Evolutionary conservation across 2,797 vertebrate species (phyloP).

Genomic region (Rachycentron canadum): DNA sequence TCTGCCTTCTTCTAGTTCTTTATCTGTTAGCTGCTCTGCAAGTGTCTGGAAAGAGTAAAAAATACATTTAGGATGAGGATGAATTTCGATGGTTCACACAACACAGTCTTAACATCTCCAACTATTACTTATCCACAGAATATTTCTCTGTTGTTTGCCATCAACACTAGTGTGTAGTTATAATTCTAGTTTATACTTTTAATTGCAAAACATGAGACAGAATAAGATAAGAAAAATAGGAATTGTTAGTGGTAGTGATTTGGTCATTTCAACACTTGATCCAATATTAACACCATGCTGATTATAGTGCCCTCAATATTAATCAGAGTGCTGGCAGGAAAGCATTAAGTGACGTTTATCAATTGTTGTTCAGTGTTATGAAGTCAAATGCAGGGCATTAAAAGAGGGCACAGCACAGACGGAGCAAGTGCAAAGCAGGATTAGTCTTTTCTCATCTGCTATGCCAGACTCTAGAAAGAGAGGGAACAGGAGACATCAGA

Average conservation of each 20-base stretch:
- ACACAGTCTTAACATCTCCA: background rate
- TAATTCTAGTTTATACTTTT: background rate
- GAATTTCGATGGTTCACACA: background rate
- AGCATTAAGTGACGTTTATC: conserved; percentile 15
- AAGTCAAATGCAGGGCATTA: conserved; percentile 30
- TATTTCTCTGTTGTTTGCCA: conserved; percentile 3
- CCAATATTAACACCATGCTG: conserved; percentile 3
- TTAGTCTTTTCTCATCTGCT: conserved; percentile 61
- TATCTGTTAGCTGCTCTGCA: conserved; percentile 89
- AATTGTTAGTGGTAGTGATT: background rate
- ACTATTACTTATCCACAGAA: background rate
- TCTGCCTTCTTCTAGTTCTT: conserved; percentile 91
- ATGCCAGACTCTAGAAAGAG: conserved; percentile 61
- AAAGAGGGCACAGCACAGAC: conserved; percentile 31
- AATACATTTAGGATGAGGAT: conserved; percentile 21
- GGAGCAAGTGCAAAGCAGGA: conserved; percentile 39
- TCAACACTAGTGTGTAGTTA: background rate
- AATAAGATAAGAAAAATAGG: background rate
- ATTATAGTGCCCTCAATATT: background rate
- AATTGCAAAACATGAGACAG: background rate
- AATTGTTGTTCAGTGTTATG: conserved; percentile 14
- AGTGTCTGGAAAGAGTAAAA: conserved; percentile 84
- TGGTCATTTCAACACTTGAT: no score
- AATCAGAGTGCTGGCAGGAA: background rate
- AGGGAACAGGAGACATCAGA: conserved; percentile 56